A percentile compares a stretch with the other conserved stretches of the same genome.
phyloP scores from a whole-genome alignment of 2,888 invertebrate genomes.

The Autographa pulchrina region DNA sequence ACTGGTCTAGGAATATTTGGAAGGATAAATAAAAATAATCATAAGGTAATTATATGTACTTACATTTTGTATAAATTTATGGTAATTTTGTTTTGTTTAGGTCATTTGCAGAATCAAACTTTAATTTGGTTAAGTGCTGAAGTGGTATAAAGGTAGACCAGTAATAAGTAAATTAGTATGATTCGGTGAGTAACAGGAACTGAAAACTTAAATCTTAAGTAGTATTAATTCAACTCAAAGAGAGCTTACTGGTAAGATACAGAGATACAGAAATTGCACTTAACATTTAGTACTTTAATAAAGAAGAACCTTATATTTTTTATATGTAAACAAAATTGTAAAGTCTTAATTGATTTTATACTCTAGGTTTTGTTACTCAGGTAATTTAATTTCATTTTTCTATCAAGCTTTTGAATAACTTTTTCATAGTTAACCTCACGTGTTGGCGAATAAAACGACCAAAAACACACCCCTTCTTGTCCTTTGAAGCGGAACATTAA shows the following conservation, averaged over 20 bases:
- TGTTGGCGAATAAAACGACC: neutral
- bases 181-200: neutral
- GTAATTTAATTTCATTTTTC: no score
- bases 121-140: neutral
- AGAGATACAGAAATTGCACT: neutral
- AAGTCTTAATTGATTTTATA: no score
- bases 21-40: neutral
- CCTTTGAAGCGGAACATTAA: neutral
- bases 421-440: neutral
- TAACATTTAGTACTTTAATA: no score
- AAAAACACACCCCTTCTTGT: neutral
- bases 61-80: no score
- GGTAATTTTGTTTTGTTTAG: no score
- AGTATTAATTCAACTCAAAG: neutral
- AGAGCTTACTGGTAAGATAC: neutral
- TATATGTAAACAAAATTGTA: no score
- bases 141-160: neutral
- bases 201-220: slow-evolving; percentile 2
- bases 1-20: no score
- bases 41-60: no score
- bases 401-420: neutral
- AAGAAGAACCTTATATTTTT: no score
- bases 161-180: neutral
- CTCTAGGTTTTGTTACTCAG: no score
- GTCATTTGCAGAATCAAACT: neutral